Evolutionary conservation across 2,797 vertebrate genomes (phyloP).

Genomic region (Alcedo atthis): DNA sequence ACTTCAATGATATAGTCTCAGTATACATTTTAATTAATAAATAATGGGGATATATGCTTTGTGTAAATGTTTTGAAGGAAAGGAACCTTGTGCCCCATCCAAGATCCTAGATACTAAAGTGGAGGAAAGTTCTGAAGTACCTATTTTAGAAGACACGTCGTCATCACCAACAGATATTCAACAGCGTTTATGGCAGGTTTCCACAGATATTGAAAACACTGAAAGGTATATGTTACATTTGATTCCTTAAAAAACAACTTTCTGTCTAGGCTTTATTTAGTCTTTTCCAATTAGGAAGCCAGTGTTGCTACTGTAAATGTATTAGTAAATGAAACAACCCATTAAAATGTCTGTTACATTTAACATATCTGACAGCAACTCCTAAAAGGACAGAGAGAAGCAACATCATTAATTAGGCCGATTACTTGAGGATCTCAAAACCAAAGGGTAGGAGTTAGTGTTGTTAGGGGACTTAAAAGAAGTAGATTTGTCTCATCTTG

Average conservation of each 20-base stretch:
- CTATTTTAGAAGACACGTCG: conserved; percentile 91
- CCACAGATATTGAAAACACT: conserved; percentile 94
- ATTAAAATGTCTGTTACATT: background rate
- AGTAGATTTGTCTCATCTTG: background rate
- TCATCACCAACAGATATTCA: conserved; percentile 88
- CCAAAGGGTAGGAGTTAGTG: background rate
- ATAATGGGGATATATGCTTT: background rate
- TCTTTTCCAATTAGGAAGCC: background rate
- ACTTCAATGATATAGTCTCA: background rate
- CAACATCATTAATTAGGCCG: background rate
- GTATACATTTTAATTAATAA: background rate
- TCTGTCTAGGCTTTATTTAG: background rate
- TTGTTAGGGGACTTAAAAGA: background rate
- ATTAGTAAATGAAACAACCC: background rate
- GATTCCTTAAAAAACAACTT: background rate
- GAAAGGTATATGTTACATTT: conserved; percentile 83
- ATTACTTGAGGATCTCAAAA: background rate
- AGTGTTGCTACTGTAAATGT: background rate
- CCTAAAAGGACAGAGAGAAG: background rate
- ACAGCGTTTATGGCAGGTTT: conserved; percentile 91
- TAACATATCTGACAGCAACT: background rate
- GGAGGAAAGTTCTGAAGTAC: conserved; percentile 90
- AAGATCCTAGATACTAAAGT: conserved; percentile 83
- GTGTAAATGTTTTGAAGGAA: conserved; percentile 79
- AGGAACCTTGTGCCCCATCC: conserved; percentile 77